phyloP scores from a whole-genome alignment of 2,888 invertebrate genomes.

The Magallana nippona region DNA sequence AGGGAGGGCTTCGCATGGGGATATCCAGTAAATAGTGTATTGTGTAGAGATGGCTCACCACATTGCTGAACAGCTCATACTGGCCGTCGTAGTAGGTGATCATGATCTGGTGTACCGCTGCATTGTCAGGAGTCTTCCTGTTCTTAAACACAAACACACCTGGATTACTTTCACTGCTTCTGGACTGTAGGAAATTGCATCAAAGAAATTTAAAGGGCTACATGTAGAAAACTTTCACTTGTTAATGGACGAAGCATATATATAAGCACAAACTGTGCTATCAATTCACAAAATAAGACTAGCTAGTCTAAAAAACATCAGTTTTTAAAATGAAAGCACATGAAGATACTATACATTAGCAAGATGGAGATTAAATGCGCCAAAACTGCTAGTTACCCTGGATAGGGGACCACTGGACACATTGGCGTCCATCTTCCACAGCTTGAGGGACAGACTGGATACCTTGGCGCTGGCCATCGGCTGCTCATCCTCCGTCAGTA shows the following conservation, averaged over 20 bases:
- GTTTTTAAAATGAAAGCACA: no score
- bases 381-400: constrained; percentile 55
- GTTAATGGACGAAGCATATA: no score
- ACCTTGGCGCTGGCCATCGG: constrained; percentile 69
- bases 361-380: no score
- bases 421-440: constrained; percentile 72
- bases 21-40: not conserved
- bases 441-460: constrained; percentile 73
- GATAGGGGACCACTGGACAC: constrained; percentile 61
- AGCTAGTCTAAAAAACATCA: no score
- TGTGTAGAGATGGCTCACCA: constrained; percentile 65
- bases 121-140: constrained; percentile 68
- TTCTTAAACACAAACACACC: constrained; percentile 73
- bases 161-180: constrained; percentile 60
- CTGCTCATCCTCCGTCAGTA: constrained; percentile 75
- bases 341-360: no score
- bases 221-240: not conserved
- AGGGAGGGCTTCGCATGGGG: no score
- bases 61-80: constrained; percentile 71
- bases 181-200: constrained; percentile 64
- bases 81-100: constrained; percentile 77
- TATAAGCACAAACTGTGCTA: not conserved
- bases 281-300: no score
- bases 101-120: constrained; percentile 74
- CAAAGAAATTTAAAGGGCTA: not conserved